Evolutionary conservation across 2,888 invertebrate genomes (phyloP).

Genomic region (Coenonympha arcania): DNA sequence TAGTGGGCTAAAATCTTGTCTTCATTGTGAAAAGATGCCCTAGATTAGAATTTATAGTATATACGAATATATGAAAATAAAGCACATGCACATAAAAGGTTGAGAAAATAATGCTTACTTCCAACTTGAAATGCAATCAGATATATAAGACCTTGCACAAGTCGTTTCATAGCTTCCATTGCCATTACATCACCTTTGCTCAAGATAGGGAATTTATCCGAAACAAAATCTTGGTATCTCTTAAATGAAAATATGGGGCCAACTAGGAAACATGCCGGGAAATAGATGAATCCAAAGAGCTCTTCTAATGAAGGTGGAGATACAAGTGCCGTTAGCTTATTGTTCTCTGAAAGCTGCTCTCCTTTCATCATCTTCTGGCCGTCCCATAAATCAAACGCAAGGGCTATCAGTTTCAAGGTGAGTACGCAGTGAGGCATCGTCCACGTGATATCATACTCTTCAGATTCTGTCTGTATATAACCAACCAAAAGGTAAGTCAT

Average conservation of each 20-base stretch:
- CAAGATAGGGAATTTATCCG: slow-evolving; percentile 75
- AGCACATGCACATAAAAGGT: neutral
- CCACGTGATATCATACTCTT: slow-evolving; percentile 96
- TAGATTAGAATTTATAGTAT: no score
- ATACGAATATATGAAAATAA: no score
- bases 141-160: slow-evolving; percentile 81
- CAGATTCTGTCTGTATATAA: slow-evolving; percentile 85
- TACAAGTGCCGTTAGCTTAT: slow-evolving; percentile 79
- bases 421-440: slow-evolving; percentile 98
- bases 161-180: slow-evolving; percentile 73
- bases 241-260: slow-evolving; percentile 95
- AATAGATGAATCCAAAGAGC: slow-evolving; percentile 85
- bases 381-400: slow-evolving; percentile 86
- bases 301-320: slow-evolving; percentile 83
- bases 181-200: slow-evolving; percentile 45
- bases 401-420: slow-evolving; percentile 89
- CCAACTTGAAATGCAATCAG: slow-evolving; percentile 83
- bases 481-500: slow-evolving; percentile 85
- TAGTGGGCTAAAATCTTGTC: no score
- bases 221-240: slow-evolving; percentile 84
- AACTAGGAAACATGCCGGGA: slow-evolving; percentile 92
- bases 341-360: slow-evolving; percentile 79
- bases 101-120: slow-evolving; percentile 43
- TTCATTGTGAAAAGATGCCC: no score
- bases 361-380: slow-evolving; percentile 75